Conservation (phyloP, 2,888 invertebrate genomes). For the Nomada ferruginata region DNA sequence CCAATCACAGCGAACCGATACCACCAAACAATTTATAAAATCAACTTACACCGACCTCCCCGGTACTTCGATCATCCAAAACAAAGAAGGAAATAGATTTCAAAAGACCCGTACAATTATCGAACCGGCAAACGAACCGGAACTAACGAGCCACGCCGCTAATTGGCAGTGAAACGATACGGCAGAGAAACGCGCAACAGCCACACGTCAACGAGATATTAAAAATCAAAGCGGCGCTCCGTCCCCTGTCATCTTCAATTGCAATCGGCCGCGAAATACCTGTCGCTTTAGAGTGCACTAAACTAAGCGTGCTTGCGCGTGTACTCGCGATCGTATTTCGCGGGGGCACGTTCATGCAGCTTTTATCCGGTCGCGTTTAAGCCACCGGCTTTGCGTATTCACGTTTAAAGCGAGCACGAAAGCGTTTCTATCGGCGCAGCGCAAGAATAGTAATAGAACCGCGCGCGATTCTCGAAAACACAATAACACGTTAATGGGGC, state of each 20-base stretch:
- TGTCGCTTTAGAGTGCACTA: constrained; percentile 14
- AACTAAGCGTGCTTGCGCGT: constrained; percentile 2
- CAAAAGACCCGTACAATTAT: not conserved
- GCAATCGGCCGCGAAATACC: constrained; percentile 11
- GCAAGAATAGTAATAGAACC: constrained; percentile 37
- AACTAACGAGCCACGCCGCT: not conserved
- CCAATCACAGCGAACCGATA: no score
- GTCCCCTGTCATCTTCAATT: constrained; percentile 22
- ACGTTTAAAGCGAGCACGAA: constrained; percentile 34
- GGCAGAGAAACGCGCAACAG: not conserved
- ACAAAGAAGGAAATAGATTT: no score
- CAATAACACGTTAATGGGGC: constrained; percentile 45
- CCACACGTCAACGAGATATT: not conserved
- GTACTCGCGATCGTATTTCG: constrained; percentile 8
- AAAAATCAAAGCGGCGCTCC: constrained; percentile 6
- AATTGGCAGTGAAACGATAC: not conserved
- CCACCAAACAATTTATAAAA: no score
- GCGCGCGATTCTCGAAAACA: constrained; percentile 33
- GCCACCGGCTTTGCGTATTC: constrained; percentile 22
- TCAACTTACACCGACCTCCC: no score
- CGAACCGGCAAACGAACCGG: not conserved
- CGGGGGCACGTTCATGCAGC: constrained; percentile 22
- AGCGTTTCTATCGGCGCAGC: constrained; percentile 24
- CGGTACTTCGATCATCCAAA: no score
- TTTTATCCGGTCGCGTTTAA: constrained; percentile 28